Base-by-base conservation (phyloP, 23 tunicate genomes). In the Phallusia fumigata region DNA sequence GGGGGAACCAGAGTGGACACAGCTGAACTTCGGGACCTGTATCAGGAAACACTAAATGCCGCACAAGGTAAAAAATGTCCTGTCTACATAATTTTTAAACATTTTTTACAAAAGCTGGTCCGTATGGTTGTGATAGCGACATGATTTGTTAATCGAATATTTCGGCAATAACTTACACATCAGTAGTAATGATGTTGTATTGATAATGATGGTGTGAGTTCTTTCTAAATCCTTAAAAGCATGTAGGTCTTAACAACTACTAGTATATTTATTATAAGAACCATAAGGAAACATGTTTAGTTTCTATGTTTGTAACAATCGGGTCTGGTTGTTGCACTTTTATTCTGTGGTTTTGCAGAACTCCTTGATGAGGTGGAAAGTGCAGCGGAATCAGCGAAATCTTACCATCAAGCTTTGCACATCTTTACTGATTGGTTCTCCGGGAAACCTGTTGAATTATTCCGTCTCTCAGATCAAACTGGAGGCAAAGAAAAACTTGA, bases 361-460 rank as follows among this genome's bases (percentile, higher is more conserved):
- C 78, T 88, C 15, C 65, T 88, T 19, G 84, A 78, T 58, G 84
- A 69, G 0, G 82, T 52, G 12, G 82, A 84, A 44, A 80, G 79
- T 64, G 75, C 36, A 11, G 98, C 98, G 0, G 90, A 89, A 75
- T 76, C 75, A 11, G 76, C 86, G 5, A 83, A 94, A 36, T 35
- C 88, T 11, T 94, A 94, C 79, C 88, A 91, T 73, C 75, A 86
- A 65, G 98, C 98, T 18, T 76, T 89, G 28, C 94, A 94, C 65
- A 65, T 83, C 30, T 94, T 94, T 52, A 94, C 86, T 26, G 89
- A 79, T 83, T 94, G 98, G 98, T 94, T 94, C 81, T 72, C 88
- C 32, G 94, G 86, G 30, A 86, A 86, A 65, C 87, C 90, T 11
- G 82, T 85, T 18, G 86, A 85, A 72, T 64, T 93, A 31, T 93